Percentiles rank a stretch among this genome's conserved stretches.
Evolutionary conservation across 2,113 vertebrate species (phyloP).

Genomic region (Gopherus flavomarginatus): DNA sequence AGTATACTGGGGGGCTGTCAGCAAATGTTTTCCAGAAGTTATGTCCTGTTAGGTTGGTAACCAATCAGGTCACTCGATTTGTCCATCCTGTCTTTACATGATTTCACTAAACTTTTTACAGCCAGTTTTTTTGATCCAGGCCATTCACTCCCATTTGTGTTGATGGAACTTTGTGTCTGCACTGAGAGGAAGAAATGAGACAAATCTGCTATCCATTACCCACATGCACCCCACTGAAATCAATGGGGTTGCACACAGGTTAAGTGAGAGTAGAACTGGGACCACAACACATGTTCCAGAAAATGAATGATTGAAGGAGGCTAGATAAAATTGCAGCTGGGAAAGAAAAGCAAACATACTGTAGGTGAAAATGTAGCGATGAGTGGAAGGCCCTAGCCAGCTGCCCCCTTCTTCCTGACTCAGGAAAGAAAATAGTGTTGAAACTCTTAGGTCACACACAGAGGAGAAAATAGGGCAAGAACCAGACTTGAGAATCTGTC

Average conservation of each 20-base stretch:
- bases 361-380: slow-evolving; percentile 62
- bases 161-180: accelerated
- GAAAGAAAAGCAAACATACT: slow-evolving; percentile 71
- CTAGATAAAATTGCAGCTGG: slow-evolving; percentile 62
- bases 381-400: slow-evolving; percentile 58
- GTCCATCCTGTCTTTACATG: background rate
- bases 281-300: background rate
- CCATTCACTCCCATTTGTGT: background rate
- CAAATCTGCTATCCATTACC: background rate
- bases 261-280: background rate
- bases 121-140: background rate
- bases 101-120: background rate
- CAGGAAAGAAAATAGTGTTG: slow-evolving; percentile 76
- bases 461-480: slow-evolving; percentile 60
- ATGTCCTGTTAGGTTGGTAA: background rate
- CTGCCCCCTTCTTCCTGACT: slow-evolving; percentile 69
- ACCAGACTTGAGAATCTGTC: slow-evolving; percentile 28
- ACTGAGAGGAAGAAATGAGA: background rate
- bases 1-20: background rate
- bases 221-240: background rate
- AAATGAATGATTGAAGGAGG: slow-evolving; percentile 13
- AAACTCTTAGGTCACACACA: slow-evolving; percentile 67
- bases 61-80: background rate
- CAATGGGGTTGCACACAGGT: background rate
- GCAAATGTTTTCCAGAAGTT: background rate